Evolutionary conservation across 2,113 vertebrate species (phyloP).

Genomic region (Rhegmatorhina hoffmannsi): DNA sequence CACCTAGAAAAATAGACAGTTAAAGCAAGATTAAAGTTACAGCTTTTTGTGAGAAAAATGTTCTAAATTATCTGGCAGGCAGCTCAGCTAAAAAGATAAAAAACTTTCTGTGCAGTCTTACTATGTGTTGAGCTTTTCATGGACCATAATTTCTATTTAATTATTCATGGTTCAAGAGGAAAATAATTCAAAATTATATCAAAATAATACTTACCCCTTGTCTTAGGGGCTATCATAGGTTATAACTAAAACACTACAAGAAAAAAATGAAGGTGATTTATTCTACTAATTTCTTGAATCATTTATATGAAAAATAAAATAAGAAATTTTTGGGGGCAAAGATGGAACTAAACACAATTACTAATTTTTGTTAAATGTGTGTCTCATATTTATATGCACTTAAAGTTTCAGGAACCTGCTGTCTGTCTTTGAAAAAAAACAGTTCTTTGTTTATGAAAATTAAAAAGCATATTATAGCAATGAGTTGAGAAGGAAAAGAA

Average conservation of each 20-base stretch:
- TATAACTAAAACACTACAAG: not conserved
- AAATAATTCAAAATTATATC: not conserved
- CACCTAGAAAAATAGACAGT: not conserved
- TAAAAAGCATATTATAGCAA: not conserved
- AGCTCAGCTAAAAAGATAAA: not conserved
- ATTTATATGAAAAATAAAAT: not conserved
- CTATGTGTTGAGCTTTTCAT: not conserved
- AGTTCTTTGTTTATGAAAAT: not conserved
- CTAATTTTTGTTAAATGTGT: not conserved
- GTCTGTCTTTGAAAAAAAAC: not conserved
- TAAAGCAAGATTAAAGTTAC: not conserved
- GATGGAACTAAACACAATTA: not conserved
- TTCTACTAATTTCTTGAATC: not conserved
- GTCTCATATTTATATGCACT: not conserved
- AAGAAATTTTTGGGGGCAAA: fast-evolving
- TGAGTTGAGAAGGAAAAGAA: not conserved
- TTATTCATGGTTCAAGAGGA: not conserved
- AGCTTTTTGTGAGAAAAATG: not conserved
- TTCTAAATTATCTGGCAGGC: not conserved
- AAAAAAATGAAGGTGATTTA: not conserved
- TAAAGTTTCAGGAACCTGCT: not conserved
- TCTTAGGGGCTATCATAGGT: not conserved
- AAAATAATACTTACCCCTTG: not conserved
- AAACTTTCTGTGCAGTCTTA: not conserved
- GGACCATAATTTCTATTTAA: not conserved